Base-by-base conservation (phyloP, 1,140 invertebrate genomes). In the Goniozus legneri region DNA sequence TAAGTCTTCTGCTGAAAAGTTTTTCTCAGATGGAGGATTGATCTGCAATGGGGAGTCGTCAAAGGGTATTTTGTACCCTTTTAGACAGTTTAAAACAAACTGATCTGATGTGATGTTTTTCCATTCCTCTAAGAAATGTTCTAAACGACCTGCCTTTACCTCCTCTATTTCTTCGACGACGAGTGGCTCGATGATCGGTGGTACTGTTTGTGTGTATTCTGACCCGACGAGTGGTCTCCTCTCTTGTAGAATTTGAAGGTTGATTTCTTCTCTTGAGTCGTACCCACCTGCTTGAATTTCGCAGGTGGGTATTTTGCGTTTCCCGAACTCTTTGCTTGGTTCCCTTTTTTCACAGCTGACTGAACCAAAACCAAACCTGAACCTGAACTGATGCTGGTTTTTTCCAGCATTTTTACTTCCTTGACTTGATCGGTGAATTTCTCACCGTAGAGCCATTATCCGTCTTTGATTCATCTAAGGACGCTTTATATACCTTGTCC, bases 391-490 rank as follows among this genome's bases (percentile, higher is more conserved):
- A 40, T 20, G 24, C 43, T 35, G 8, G 43, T 24, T 42, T 47
- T 52, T 19, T 46, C 39, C 12, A 46, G 18, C 1, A 14, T 12
- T 32, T 43, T 46, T 6, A 31, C 27, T 3, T 47, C 44, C 27
- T 46, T 52, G 3, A 52, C 44, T 27, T 43, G 43, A 0, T 52
- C 50, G 0, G 38, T 37, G 13, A 52, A 43, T 31, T 52, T 45
- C 21, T 45, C 43, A 2, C 42, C 43, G 21, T 51, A 46, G 2
- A 51, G 22, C 43, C 49, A 51, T 40, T 51, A n/a, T 45, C 49
- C 1, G 43, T 4, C 19, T 4, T 41, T 20, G 32, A 18, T n/a
- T 30, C 38, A 13, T 51, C 49, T 13, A 51, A 16, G 13, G 43
- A 14, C 19, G 49, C 7, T 45, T 45, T 51, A 18, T 22, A 16